phyloP scores from a whole-genome alignment of 2,888 invertebrate genomes.

The Notocelia uddmanniana region DNA sequence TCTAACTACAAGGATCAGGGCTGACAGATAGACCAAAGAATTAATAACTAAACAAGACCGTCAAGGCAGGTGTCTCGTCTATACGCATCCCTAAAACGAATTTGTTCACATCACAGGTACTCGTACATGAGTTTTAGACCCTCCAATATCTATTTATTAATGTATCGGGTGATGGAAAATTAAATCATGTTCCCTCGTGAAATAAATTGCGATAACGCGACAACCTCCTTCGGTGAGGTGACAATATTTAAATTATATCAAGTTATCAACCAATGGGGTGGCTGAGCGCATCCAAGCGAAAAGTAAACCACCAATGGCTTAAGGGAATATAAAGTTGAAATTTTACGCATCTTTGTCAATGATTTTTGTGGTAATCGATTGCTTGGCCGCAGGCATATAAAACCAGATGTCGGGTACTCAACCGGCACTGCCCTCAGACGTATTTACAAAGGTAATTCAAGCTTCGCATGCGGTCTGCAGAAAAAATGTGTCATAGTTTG shows the following conservation, averaged over 20 bases:
- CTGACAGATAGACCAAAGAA: neutral
- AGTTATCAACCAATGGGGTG: constrained; percentile 74
- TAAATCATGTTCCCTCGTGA: constrained; percentile 77
- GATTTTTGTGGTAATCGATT: constrained; percentile 57
- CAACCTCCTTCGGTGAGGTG: constrained; percentile 70
- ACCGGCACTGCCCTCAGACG: neutral
- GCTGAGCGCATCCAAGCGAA: constrained; percentile 53
- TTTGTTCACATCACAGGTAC: constrained; percentile 5
- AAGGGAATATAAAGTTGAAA: constrained; percentile 68
- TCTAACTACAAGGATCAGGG: neutral
- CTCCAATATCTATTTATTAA: constrained; percentile 74
- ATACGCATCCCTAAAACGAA: neutral
- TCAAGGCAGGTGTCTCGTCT: neutral
- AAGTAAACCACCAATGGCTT: constrained; percentile 65
- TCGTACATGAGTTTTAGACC: constrained; percentile 36
- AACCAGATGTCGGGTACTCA: constrained; percentile 44
- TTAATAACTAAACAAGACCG: no score
- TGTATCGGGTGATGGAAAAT: constrained; percentile 72
- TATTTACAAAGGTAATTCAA: constrained; percentile 2
- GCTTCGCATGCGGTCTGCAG: neutral
- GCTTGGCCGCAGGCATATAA: constrained; percentile 60
- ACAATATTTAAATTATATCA: constrained; percentile 84
- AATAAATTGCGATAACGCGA: constrained; percentile 81
- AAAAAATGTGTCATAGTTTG: no score
- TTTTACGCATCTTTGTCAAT: constrained; percentile 66